phyloP scores from a whole-genome alignment of 1,140 invertebrate genomes.

The Adelges cooleyi region DNA sequence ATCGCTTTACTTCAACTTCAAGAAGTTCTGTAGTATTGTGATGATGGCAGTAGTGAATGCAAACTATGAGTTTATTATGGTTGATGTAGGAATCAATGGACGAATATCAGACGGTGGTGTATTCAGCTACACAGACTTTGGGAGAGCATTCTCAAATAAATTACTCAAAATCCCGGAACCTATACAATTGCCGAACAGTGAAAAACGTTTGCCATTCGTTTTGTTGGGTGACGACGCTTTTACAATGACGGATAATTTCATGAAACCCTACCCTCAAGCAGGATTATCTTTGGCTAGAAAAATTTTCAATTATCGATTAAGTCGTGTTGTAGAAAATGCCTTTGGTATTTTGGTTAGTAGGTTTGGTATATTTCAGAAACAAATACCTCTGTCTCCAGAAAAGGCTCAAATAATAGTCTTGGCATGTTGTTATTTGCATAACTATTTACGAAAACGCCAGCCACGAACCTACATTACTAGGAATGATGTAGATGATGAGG shows the following conservation, averaged over 20 bases:
- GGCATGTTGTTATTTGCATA: slow-evolving; percentile 34
- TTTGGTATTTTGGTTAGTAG: slow-evolving; percentile 37
- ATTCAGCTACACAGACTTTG: slow-evolving; percentile 32
- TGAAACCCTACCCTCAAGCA: slow-evolving; percentile 36
- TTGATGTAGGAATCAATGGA: slow-evolving; percentile 36
- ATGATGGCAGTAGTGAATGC: slow-evolving; percentile 37
- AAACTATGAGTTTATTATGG: slow-evolving; percentile 35
- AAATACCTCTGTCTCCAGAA: slow-evolving; percentile 36
- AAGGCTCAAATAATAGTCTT: slow-evolving; percentile 36
- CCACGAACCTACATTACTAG: neutral
- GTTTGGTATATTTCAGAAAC: slow-evolving; percentile 37
- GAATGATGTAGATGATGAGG: slow-evolving; percentile 1
- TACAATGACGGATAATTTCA: slow-evolving; percentile 35
- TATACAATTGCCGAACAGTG: slow-evolving; percentile 25
- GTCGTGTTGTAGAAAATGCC: slow-evolving; percentile 39
- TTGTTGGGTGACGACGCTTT: slow-evolving; percentile 16
- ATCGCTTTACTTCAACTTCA: slow-evolving; percentile 42
- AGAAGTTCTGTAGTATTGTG: slow-evolving; percentile 39
- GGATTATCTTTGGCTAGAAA: neutral
- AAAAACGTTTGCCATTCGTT: slow-evolving; percentile 27
- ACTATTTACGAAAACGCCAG: slow-evolving; percentile 29
- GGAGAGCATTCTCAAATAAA: slow-evolving; percentile 30
- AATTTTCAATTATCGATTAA: slow-evolving; percentile 39
- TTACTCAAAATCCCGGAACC: slow-evolving; percentile 22
- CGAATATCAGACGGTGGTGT: slow-evolving; percentile 37